Evolutionary conservation across 2,888 invertebrate genomes (phyloP).

Genomic region (Callosobruchus maculatus): DNA sequence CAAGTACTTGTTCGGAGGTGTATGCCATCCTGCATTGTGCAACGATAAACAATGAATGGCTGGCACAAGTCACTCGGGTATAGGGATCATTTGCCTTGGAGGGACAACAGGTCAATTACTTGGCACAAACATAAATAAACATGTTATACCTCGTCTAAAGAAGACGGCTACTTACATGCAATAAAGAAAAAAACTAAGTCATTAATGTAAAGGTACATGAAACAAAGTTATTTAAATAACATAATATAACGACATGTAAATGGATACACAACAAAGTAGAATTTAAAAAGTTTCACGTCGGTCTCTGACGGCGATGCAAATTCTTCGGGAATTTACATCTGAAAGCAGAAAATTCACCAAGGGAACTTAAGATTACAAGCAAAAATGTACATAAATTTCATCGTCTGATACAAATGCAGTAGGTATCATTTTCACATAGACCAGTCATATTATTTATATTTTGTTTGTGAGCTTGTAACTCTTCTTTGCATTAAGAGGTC

Average conservation of each 20-base stretch:
- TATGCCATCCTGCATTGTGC: too few relatives aligned
- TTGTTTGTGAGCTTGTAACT: too few relatives aligned
- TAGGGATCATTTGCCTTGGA: too few relatives aligned
- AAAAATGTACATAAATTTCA: slow-evolving; percentile 11
- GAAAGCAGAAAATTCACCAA: slow-evolving; percentile 13
- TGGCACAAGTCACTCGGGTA: too few relatives aligned
- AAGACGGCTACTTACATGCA: neutral
- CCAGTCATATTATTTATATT: neutral
- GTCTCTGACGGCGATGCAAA: slow-evolving; percentile 12
- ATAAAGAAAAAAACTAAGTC: neutral
- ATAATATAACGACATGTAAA: neutral
- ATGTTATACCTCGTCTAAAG: neutral
- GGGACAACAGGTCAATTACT: too few relatives aligned
- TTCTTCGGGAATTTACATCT: slow-evolving; percentile 14
- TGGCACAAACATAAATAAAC: too few relatives aligned
- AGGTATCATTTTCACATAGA: neutral
- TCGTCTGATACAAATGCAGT: neutral
- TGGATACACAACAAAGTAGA: neutral
- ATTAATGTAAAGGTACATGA: neutral
- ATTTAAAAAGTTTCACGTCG: neutral
- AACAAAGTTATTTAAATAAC: neutral
- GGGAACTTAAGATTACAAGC: slow-evolving; percentile 1
- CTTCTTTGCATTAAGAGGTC: too few relatives aligned
- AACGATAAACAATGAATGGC: too few relatives aligned
- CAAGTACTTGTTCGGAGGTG: too few relatives aligned